Base-by-base conservation (phyloP, 2,797 vertebrate species). In the Linurgus olivaceus region DNA sequence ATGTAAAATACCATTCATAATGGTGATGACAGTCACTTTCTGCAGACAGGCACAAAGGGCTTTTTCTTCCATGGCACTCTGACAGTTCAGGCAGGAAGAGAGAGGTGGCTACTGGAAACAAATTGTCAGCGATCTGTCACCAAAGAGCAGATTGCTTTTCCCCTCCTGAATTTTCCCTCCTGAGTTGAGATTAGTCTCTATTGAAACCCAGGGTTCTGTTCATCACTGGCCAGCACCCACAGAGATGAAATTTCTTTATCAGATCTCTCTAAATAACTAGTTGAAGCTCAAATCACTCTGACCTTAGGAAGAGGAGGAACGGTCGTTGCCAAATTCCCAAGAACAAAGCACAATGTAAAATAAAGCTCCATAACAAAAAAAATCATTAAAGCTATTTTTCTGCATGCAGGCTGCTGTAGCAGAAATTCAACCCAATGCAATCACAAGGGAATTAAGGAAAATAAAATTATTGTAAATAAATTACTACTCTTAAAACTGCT, bases 1-100 rank as follows among this genome's bases (percentile, higher is more conserved):
- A 95, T 96, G 93, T 92, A 97, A 97, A 96, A 96, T 96, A 90
- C 91, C 89, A 95, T 95, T 95, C 91, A 93, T 90, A 93, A 88
- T 86, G 82, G 79, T 59, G 93, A 88, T 95, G 94, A 88, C 95
- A 96, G 80, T 37, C 89, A 76, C 93, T 94, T 95, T 94, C 87
- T 91, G 71, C 95, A 84, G 82, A 42, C 66, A 62, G 82, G 70
- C 91, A 96, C 91, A 96, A 96, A 96, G 88, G 79, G 79, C 93
- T 93, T 95, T 94, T 97, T 96, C 93, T 94, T 88, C 66, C 76
- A 61, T 90, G 79, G 89, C 85, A 84, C 55, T 88, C 87, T 95
- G 90, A 94, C 94, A 96, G 95, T 86, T 96, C 38, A 91, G 87
- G 87, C 89, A 96, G 94, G 91, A 96, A 96, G 89, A 91, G 90